Conservation (phyloP, 2,113 vertebrate species). For the Daubentonia madagascariensis region DNA sequence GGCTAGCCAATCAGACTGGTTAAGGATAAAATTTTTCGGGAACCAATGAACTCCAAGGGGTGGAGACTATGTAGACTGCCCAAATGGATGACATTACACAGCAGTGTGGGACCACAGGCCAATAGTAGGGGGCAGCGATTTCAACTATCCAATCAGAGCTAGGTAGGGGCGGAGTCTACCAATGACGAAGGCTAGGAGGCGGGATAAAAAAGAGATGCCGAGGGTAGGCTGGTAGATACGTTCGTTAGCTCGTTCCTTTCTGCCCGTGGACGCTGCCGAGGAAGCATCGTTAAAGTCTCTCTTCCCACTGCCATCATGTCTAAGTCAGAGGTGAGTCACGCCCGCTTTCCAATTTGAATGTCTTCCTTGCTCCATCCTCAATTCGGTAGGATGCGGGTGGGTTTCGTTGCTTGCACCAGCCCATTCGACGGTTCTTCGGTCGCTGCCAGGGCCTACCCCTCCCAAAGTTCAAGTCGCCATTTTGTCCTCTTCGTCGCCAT, state of each 20-base stretch:
- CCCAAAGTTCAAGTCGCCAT: conserved; percentile 75
- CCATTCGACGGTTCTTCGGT: neutral
- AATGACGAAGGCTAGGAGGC: conserved; percentile 65
- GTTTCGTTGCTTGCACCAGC: neutral
- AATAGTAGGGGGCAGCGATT: neutral
- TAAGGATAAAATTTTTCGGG: neutral
- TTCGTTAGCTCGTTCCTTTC: conserved; percentile 61
- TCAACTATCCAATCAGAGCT: neutral
- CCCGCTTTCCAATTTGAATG: rapidly evolving
- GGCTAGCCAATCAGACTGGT: conserved; percentile 42
- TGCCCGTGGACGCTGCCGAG: conserved; percentile 48
- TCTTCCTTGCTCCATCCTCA: rapidly evolving
- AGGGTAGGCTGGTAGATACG: conserved; percentile 66
- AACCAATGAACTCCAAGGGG: conserved; percentile 11
- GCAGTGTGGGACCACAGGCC: neutral
- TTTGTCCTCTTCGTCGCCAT: conserved; percentile 73
- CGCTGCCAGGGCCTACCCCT: conserved; percentile 39
- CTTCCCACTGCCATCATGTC: conserved; percentile 69
- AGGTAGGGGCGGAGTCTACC: neutral
- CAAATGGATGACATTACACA: conserved; percentile 11
- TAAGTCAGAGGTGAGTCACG: conserved; percentile 79
- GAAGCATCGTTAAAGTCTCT: conserved; percentile 30
- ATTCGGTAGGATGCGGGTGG: rapidly evolving
- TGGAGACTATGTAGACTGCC: conserved; percentile 25
- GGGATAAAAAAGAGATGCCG: conserved; percentile 68